Evolutionary conservation across 2,888 invertebrate genomes (phyloP), one percentile per base, ranked within the genome.

Genomic region (Drosophila barbarae): DNA sequence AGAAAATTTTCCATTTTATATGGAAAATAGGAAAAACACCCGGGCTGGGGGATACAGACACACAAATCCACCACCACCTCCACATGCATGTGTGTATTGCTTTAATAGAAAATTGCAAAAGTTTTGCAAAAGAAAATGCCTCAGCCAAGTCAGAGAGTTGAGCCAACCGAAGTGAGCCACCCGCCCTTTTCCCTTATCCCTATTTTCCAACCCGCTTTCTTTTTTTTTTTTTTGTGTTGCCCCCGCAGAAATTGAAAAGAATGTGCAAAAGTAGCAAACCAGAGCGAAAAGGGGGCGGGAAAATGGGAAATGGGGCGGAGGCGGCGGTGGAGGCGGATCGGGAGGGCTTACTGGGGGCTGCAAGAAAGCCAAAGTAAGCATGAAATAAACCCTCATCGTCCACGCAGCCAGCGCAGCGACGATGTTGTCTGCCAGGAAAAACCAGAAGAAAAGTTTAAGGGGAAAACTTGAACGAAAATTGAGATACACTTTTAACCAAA

Each of bases 21-120:
- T 77, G 74, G 70, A 72, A 77, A 73, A 71, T 61, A 49, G 59
- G 44, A 63, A 63, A 72, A 69, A 73, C 68, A 23, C 50, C 57
- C 6, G 41, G 41, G 10, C 57, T 38, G 46, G 77, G 46, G 77
- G 69, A 69, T 44, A 42, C 69, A 56, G 73, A 75, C 74, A 73
- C 77, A 73, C 77, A 73, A 59, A 68, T 66, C 56, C 69, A 65
- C 67, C 69, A 57, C 34, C 66, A 59, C 36, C 26, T 50, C 46
- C 75, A 71, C 76, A 74, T 77, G 75, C 71, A 80, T 74, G 69
- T 77, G 76, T 81, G 81, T 78, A 82, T 77, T 77, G 78, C 80
- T 84, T 83, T 76, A 83, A 85, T 85, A 80, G 82, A 85, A 85
- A 86, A 85, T 85, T 85, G 85, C 81, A 84, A 86, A 85, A 85